Evolutionary conservation across 2,888 invertebrate genomes (phyloP), one percentile per base, ranked within the genome.

Genomic region (Synanthedon andrenaeformis): DNA sequence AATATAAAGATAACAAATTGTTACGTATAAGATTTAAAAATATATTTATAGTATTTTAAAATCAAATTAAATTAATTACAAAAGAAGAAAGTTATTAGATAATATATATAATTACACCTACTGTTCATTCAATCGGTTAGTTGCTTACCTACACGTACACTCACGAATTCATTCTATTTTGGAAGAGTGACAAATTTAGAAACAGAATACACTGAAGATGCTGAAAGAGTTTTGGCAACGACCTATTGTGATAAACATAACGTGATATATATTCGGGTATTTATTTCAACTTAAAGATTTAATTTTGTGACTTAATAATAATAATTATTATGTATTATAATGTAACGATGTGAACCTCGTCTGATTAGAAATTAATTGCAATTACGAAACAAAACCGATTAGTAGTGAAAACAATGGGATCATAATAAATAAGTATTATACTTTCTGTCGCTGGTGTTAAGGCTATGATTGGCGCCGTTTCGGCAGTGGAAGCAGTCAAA

Each of bases 381-480:
- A 62, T 66, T 65, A 65, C 62, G 59, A 56, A 58, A 56, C 59
- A 58, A 56, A 58, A 56, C 59, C 57, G 65, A 69, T 69, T 69
- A 66, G 61, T 62, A 62, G 62, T 63, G 71, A 72, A 73, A 74
- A 70, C 66, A 63, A 65, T 62, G 58, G 63, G 62, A 64, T 62
- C 60, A 57, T 57, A 52, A 23, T 49, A 35, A 12, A 41, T 35
- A 41, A 13, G 61, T 56, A 61, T 58, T 58, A 57, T 65, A 58
- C 60, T 56, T 57, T 62, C 56, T 49, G 59, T 49, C 64, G 63
- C 65, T 74, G 63, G 70, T 66, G 67, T 72, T 74, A 72, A 73
- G 67, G 68, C 70, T 72, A 70, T 70, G 74, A 74, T 75, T 74
- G 73, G 74, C 68, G 77, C 72, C 68, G 72, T 71, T 76, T 76